Conservation (phyloP, 2,113 vertebrate species). For the Trematocara nigrifrons region DNA sequence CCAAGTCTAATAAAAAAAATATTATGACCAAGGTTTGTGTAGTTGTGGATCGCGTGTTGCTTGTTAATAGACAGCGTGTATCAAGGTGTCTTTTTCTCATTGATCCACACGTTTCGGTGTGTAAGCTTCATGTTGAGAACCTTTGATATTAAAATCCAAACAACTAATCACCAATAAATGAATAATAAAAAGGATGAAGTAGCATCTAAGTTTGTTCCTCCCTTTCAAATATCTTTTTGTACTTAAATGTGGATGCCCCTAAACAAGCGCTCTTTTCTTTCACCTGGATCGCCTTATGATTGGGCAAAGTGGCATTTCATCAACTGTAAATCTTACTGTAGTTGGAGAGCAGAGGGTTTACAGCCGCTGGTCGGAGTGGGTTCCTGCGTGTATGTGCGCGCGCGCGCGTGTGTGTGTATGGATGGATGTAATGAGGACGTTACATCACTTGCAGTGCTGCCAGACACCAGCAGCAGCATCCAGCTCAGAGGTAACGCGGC, state of each 20-base stretch:
- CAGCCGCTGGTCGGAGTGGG: neutral
- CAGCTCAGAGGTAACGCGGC: constrained; percentile 32
- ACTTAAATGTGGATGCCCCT: neutral
- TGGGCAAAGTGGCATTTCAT: neutral
- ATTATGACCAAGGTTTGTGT: neutral
- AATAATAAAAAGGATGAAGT: neutral
- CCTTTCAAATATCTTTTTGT: neutral
- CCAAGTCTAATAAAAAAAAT: neutral
- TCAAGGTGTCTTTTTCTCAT: neutral
- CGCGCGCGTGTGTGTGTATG: neutral
- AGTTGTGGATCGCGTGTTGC: neutral
- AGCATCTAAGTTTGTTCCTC: neutral
- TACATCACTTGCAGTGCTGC: constrained; percentile 62
- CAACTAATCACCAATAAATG: neutral
- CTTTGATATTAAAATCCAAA: neutral
- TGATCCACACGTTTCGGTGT: neutral
- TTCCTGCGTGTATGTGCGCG: neutral
- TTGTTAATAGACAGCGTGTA: neutral
- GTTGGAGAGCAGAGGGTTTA: neutral
- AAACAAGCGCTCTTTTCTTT: neutral
- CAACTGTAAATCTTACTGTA: neutral
- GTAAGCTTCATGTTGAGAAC: neutral
- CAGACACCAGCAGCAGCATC: constrained; percentile 56
- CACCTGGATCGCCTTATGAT: neutral
- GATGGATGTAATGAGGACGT: constrained; percentile 18